phyloP scores from a whole-genome alignment of 1,140 invertebrate genomes.

The Leptinotarsa undecemlineata region DNA sequence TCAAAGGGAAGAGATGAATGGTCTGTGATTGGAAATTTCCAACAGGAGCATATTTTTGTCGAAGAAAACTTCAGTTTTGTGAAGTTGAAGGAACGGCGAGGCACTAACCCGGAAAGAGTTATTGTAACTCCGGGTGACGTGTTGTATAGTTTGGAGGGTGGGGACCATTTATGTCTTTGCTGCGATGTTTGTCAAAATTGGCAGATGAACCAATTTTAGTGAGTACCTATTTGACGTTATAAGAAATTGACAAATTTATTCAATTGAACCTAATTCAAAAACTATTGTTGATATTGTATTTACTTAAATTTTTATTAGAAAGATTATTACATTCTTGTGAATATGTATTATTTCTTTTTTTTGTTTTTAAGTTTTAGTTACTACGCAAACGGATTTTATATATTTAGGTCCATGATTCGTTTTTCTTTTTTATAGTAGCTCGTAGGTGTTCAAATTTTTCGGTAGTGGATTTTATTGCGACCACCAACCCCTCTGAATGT shows the following conservation, averaged over 20 bases:
- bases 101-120: too few relatives aligned
- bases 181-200: not conserved
- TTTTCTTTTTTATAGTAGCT: conserved; percentile 6
- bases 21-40: too few relatives aligned
- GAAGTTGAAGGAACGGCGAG: too few relatives aligned
- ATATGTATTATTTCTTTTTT: conserved; percentile 16
- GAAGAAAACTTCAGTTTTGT: too few relatives aligned
- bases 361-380: conserved; percentile 13
- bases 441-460: not conserved
- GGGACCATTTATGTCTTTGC: not conserved
- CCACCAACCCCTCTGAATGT: conserved; percentile 5
- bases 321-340: conserved; percentile 13
- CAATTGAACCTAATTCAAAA: not conserved
- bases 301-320: conserved; percentile 16
- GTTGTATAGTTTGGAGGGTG: too few relatives aligned
- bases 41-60: too few relatives aligned
- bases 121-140: too few relatives aligned
- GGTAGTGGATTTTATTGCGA: not conserved
- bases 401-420: conserved; percentile 12
- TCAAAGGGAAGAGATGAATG: too few relatives aligned
- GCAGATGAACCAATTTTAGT: conserved; percentile 8
- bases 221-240: not conserved
- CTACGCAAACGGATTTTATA: conserved; percentile 17
- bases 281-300: conserved; percentile 20
- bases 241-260: not conserved